Evolutionary conservation across 92 coral and sea anemone species (phyloP).

Genomic region (Palythoa heliodiscus): DNA sequence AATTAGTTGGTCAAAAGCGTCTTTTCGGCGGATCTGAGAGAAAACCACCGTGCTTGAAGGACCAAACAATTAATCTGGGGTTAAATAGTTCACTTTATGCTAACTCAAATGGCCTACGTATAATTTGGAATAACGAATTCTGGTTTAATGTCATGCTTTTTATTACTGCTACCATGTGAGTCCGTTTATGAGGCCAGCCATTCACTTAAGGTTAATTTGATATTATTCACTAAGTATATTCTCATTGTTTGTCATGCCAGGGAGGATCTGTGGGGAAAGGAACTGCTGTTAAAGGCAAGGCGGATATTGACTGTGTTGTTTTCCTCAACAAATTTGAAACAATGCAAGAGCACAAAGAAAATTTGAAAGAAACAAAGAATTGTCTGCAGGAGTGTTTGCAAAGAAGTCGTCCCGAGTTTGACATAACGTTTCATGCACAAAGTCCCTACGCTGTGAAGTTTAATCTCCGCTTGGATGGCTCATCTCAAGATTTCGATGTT

Average conservation of each 20-base stretch:
- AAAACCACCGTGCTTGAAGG: too few species aligned
- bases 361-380: conserved; percentile 6
- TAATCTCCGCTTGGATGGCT: background rate
- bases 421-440: background rate
- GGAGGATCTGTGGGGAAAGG: conserved; percentile 49
- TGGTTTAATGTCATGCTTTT: too few species aligned
- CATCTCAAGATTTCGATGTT: background rate
- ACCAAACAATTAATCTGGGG: too few species aligned
- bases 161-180: too few species aligned
- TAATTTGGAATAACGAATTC: too few species aligned
- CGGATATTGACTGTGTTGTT: conserved; percentile 59
- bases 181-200: too few species aligned
- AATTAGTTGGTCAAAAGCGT: too few species aligned
- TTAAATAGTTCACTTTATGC: too few species aligned
- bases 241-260: background rate
- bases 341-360: conserved; percentile 13
- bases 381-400: background rate
- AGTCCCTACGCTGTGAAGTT: conserved; percentile 17
- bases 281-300: conserved; percentile 53
- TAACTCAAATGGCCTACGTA: too few species aligned
- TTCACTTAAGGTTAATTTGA: background rate
- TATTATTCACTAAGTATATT: background rate
- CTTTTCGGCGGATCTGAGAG: too few species aligned
- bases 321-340: conserved; percentile 27
- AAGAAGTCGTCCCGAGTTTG: too few species aligned